Evolutionary conservation across 2,113 vertebrate genomes (phyloP), one percentile per base, ranked within the genome.

Genomic region (Perca flavescens): DNA sequence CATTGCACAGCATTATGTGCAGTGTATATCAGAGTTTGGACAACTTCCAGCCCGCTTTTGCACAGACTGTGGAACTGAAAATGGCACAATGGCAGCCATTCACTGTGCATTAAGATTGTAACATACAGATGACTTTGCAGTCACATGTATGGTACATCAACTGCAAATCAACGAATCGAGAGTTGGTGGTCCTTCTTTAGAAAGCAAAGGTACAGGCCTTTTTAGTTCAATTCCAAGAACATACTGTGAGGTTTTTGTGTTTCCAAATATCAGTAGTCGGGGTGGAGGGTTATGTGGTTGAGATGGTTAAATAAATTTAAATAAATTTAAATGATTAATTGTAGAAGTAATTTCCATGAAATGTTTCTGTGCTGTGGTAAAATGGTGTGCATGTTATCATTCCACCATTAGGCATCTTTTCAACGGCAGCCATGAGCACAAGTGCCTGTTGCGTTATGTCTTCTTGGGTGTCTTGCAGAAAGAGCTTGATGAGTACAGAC

Each of bases 131-230:
- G 49, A 69, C 9, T 69, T 54, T 54, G 66, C 66, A 53, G 46
- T 28, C 64, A 66, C 65, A 50, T 67, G 46, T 50, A 67, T 67
- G 46, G 46, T 17, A 28, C 64, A 2, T 67, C 22, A 4, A 50
- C 65, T 28, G 14, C 16, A 28, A 67, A 67, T 15, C 64, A 67
- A 17, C 6, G 3, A 25, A 67, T 47, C 2, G 13, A 65, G 28
- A 66, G 64, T 28, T 65, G 63, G 40, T 65, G 63, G n/a, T 65
- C 36, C 34, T 47, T 43, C 11, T 65, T 65, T 34, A 22, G 63
- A 22, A 65, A 65, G 40, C 63, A 47, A 65, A 47, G 40, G 36
- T 65, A 53, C 17, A 53, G 10, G 13, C 13, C 10, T 28, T 60
- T 60, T 28, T 28, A 28, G n/a, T n/a, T n/a, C 28, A 28, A n/a